phyloP scores from a whole-genome alignment of 2,113 vertebrate species.

The Zootoca vivipara region DNA sequence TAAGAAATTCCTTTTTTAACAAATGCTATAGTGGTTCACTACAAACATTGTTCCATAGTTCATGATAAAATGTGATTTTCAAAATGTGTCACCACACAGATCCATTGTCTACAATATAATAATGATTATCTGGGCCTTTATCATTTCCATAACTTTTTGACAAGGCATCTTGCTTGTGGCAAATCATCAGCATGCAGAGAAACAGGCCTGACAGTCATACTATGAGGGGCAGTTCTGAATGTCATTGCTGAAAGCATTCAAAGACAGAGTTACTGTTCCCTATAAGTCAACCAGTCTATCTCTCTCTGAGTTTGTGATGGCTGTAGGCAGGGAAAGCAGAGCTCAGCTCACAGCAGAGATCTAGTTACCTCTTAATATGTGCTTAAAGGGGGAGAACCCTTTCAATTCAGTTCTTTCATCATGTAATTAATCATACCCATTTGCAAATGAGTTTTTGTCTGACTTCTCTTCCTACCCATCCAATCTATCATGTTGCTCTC shows the following conservation, averaged over 20 bases:
- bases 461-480: neutral
- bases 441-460: conserved; percentile 31
- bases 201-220: conserved; percentile 22
- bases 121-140: neutral
- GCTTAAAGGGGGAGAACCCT: conserved; percentile 1
- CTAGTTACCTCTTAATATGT: neutral
- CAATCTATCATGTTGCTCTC: conserved; percentile 8
- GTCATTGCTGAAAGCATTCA: conserved; percentile 33
- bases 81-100: neutral
- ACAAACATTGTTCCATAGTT: neutral
- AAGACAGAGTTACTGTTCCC: conserved; percentile 40
- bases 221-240: conserved; percentile 3
- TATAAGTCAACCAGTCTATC: neutral
- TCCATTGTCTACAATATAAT: neutral
- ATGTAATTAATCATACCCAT: conserved; percentile 1
- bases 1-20: conserved; percentile 56
- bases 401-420: conserved; percentile 30
- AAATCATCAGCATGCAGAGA: neutral
- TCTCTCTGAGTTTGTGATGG: conserved; percentile 1
- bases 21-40: neutral
- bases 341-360: neutral
- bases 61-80: neutral
- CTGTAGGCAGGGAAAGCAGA: neutral
- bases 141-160: neutral
- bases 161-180: neutral